phyloP scores from a whole-genome alignment of 2,113 vertebrate genomes.

The Aspiorhynchus laticeps region DNA sequence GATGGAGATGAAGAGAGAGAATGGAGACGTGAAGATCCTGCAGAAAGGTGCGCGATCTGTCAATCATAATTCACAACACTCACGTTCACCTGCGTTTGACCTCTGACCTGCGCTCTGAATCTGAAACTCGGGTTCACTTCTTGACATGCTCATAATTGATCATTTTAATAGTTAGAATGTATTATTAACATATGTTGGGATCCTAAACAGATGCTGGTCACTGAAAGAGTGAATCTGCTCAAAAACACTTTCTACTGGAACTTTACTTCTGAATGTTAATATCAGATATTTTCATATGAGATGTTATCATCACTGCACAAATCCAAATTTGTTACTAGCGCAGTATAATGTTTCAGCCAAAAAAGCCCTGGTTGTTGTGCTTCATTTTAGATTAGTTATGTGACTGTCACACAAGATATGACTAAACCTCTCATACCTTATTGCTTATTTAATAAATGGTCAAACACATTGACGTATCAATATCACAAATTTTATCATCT shows the following conservation, averaged over 20 bases:
- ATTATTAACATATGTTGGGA: background rate
- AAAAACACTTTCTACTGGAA: no score
- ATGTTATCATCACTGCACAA: background rate
- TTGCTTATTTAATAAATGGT: background rate
- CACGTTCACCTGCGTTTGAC: background rate
- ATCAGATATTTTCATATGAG: background rate
- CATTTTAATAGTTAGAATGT: background rate
- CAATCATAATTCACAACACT: background rate
- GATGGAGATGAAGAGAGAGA: slow-evolving; percentile 21
- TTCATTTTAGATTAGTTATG: background rate
- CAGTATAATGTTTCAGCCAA: no score
- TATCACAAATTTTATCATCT: background rate
- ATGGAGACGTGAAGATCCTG: slow-evolving; percentile 31
- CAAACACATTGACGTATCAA: background rate
- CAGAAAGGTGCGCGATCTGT: slow-evolving; percentile 13
- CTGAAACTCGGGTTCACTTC: background rate
- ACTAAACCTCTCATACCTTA: background rate
- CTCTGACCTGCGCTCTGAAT: background rate
- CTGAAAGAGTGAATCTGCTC: no score
- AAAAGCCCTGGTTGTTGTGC: no score
- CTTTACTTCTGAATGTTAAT: background rate
- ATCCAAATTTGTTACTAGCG: no score
- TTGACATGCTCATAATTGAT: background rate
- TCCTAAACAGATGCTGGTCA: background rate
- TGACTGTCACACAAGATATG: no score